Evolutionary conservation across 2,113 vertebrate species (phyloP).

Genomic region (Arvicanthis niloticus): DNA sequence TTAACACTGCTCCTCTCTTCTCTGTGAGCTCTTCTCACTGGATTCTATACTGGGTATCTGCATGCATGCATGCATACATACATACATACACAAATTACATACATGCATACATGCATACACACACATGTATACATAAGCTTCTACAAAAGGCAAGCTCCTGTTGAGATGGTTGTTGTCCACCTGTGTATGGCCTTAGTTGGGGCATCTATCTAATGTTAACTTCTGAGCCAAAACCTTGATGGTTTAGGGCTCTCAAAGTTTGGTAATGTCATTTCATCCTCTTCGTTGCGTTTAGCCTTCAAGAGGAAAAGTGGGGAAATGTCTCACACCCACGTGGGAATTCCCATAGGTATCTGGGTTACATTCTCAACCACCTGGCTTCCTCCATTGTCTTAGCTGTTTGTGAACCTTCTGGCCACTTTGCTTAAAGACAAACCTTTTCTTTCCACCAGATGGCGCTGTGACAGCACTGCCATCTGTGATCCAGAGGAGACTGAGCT

Average conservation of each 20-base stretch:
- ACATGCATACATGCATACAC: too few relatives aligned
- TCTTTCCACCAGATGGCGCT: constrained; percentile 81
- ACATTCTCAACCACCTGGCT: background rate
- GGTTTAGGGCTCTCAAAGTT: constrained; percentile 62
- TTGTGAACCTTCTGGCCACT: background rate
- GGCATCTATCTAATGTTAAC: constrained; percentile 56
- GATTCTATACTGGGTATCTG: constrained; percentile 59
- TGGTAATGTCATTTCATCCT: constrained; percentile 32
- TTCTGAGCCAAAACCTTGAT: constrained; percentile 59
- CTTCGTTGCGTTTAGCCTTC: constrained; percentile 18
- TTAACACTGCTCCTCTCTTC: background rate
- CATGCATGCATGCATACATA: too few relatives aligned
- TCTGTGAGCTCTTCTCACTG: constrained; percentile 49
- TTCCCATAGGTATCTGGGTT: background rate
- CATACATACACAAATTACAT: too few relatives aligned
- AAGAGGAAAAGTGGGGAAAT: constrained; percentile 25
- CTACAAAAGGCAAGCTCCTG: constrained; percentile 13
- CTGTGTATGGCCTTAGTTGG: constrained; percentile 34
- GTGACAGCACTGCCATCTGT: constrained; percentile 7
- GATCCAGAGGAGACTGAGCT: background rate
- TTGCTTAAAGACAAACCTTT: constrained; percentile 39
- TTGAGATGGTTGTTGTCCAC: background rate
- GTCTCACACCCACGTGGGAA: background rate
- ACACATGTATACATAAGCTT: constrained; percentile 16
- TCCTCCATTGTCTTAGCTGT: background rate